Evolutionary conservation across 1,140 invertebrate genomes (phyloP).

Genomic region (Tribolium castaneum): DNA sequence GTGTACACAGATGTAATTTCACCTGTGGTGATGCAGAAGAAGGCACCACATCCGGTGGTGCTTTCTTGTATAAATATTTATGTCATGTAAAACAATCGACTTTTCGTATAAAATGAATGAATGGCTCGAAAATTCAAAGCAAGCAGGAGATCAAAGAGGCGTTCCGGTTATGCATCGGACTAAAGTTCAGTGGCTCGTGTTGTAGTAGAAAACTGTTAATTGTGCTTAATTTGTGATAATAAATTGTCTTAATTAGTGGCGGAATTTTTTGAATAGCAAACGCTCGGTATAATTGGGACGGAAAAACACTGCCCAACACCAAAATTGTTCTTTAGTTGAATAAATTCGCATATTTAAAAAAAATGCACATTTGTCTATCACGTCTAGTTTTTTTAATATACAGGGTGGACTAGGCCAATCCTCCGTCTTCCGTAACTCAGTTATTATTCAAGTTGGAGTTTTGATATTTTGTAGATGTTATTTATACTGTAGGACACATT

Average conservation of each 20-base stretch:
- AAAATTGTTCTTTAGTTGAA: too few relatives aligned
- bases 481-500: too few relatives aligned
- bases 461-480: too few relatives aligned
- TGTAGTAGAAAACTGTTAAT: not conserved
- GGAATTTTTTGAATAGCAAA: too few relatives aligned
- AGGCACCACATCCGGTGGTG: not conserved
- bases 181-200: not conserved
- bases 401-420: too few relatives aligned
- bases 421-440: too few relatives aligned
- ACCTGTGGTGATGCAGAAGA: not conserved
- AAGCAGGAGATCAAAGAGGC: not conserved
- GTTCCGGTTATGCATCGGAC: not conserved
- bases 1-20: not conserved
- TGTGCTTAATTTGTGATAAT: not conserved
- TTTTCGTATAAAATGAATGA: not conserved
- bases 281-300: not conserved
- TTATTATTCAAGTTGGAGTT: too few relatives aligned
- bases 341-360: too few relatives aligned
- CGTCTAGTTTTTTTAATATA: too few relatives aligned
- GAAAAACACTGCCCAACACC: not conserved
- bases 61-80: not conserved
- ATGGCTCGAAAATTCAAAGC: not conserved
- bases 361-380: too few relatives aligned
- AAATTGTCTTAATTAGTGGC: not conserved
- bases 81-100: not conserved